phyloP scores from a whole-genome alignment of 2,797 vertebrate genomes.

The Pipistrellus nathusii region DNA sequence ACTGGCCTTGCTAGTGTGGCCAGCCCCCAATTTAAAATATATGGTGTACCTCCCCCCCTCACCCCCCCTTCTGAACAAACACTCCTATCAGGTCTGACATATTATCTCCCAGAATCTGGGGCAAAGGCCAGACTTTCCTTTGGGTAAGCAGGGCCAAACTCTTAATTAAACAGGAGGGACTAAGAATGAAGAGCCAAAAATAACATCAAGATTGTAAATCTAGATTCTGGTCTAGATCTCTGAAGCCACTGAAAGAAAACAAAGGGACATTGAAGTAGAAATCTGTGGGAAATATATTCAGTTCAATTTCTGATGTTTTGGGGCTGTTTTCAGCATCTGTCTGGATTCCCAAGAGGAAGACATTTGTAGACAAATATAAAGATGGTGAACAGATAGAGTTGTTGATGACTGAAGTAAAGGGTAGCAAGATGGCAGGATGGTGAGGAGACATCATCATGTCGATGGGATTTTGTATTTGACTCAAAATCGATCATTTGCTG shows the following conservation, averaged over 20 bases:
- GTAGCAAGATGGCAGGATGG: background rate
- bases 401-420: background rate
- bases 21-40: background rate
- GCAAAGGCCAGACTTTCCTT: background rate
- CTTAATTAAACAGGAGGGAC: background rate
- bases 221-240: background rate
- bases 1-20: background rate
- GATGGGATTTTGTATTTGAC: background rate
- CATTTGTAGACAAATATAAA: background rate
- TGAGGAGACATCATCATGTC: background rate
- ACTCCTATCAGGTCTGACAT: background rate
- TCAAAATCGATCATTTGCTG: background rate
- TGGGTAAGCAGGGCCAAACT: background rate
- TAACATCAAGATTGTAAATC: background rate
- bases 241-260: background rate
- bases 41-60: background rate
- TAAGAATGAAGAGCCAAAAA: background rate
- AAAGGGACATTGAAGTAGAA: background rate
- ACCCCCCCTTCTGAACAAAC: background rate
- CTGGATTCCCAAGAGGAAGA: constrained; percentile 21
- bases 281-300: background rate
- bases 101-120: background rate
- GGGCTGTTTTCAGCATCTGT: constrained; percentile 27
- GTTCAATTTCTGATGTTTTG: background rate
- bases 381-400: background rate